A percentile compares a stretch with the other conserved stretches of the same genome.
Evolutionary conservation across 2,888 invertebrate genomes (phyloP).

Genomic region (Criorhina ranunculi): DNA sequence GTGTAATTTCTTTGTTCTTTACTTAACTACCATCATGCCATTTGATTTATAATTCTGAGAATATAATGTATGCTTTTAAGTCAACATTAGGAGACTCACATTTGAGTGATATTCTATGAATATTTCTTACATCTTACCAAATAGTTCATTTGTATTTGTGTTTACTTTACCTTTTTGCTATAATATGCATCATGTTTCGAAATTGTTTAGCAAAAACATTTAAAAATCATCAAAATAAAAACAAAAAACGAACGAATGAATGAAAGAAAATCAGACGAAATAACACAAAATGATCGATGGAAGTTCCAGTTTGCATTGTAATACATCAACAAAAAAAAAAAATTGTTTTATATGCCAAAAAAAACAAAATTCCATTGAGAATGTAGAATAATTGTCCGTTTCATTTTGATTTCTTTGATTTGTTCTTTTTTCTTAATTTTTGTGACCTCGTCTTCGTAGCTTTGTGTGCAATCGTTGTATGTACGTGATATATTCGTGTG

Average conservation of each 20-base stretch:
- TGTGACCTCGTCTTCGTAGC: constrained; percentile 39
- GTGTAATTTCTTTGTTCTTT: constrained; percentile 47
- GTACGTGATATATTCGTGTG: constrained; percentile 31
- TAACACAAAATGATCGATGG: constrained; percentile 33
- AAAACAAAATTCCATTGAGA: constrained; percentile 20
- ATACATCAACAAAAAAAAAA: not conserved
- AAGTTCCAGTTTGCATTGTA: constrained; percentile 35
- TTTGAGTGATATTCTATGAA: constrained; percentile 10
- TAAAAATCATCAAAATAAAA: constrained; percentile 30
- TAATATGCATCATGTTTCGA: constrained; percentile 16
- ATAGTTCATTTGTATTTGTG: too few species aligned
- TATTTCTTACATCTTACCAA: constrained; percentile 29
- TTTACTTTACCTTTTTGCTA: constrained; percentile 51
- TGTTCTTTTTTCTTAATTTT: constrained; percentile 3
- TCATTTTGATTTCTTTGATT: constrained; percentile 29
- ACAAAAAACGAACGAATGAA: constrained; percentile 38
- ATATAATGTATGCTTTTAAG: constrained; percentile 8
- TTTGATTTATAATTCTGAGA: constrained; percentile 62
- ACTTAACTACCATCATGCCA: constrained; percentile 72
- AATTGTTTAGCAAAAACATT: constrained; percentile 23
- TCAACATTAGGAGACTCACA: not conserved
- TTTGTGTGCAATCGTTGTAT: constrained; percentile 31
- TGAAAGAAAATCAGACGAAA: constrained; percentile 14
- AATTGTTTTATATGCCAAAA: not conserved
- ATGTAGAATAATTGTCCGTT: constrained; percentile 29